Evolutionary conservation across 2,888 invertebrate species (phyloP).

Genomic region (Lycia hirtaria): DNA sequence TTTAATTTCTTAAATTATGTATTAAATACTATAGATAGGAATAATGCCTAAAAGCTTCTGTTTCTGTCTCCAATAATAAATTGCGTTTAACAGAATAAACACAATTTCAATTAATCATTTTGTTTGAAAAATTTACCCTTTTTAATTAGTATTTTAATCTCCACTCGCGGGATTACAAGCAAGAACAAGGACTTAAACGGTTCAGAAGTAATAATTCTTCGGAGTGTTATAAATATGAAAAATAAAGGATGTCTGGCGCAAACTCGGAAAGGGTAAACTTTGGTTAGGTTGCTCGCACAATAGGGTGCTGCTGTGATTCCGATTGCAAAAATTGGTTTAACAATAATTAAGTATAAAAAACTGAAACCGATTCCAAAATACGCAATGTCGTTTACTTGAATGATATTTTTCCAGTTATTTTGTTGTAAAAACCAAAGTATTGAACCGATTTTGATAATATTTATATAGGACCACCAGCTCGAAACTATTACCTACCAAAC

Average conservation of each 20-base stretch:
- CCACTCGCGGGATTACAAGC: slow-evolving; percentile 75
- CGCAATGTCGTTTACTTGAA: too few relatives aligned
- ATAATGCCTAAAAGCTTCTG: neutral
- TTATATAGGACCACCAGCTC: too few relatives aligned
- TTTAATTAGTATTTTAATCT: slow-evolving; percentile 83
- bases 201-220: slow-evolving; percentile 84
- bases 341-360: too few relatives aligned
- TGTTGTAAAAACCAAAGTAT: too few relatives aligned
- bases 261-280: slow-evolving; percentile 57
- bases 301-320: slow-evolving; percentile 16
- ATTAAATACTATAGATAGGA: neutral
- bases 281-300: slow-evolving; percentile 46
- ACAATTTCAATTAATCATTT: slow-evolving; percentile 66
- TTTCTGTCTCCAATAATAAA: slow-evolving; percentile 28
- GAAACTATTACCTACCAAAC: too few relatives aligned
- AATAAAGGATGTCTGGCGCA: slow-evolving; percentile 65
- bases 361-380: too few relatives aligned
- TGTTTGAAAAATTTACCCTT: slow-evolving; percentile 75
- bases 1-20: too few relatives aligned
- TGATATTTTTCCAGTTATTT: too few relatives aligned
- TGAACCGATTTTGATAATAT: too few relatives aligned
- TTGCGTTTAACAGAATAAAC: slow-evolving; percentile 24
- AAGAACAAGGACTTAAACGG: slow-evolving; percentile 84
- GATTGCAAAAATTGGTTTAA: slow-evolving; percentile 27
- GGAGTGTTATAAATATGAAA: slow-evolving; percentile 80